Base-by-base conservation (phyloP, 2,113 vertebrate genomes). In the Tonatia bakeri region DNA sequence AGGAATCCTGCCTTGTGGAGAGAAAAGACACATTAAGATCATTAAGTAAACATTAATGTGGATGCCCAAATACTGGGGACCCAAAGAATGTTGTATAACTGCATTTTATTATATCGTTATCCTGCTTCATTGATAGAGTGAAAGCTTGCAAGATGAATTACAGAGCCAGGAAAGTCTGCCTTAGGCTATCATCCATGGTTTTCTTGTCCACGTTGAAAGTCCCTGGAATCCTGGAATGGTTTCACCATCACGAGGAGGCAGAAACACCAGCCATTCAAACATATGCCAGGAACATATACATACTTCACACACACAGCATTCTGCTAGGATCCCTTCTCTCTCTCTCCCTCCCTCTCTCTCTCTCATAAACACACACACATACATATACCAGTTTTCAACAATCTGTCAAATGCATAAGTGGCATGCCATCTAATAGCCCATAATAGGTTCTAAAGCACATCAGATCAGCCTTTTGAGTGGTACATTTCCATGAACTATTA, bases 401-500 rank as follows among this genome's bases (percentile, higher is more conserved):
- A 56, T 69, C 94, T 65, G 36, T 85, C 94, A 95, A 87, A 77
- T 36, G 61, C 59, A 65, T 73, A 92, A 94, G 81, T 73, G 65
- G 76, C 64, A 89, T 59, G 43, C 50, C 64, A 50, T 89, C 56
- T 94, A 91, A 86, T 84, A 94, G 92, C 15, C 31, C 17, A 1
- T 94, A 94, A 65, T 73, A 91, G 82, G 56, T 96, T 90, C 93
- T 90, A 86, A 96, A 84, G 84, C 75, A 84, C 77, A 80, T 83
- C 96, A 87, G 40, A 92, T 50, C 45, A 73, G 72, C n/a, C 92
- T 96, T 96, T 98, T 94, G 95, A 96, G 92, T 96, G 92, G 91
- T 96, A 96, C 93, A 94, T 87, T 93, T 97, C 88, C 96, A 97
- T 95, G 28, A 97, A 96, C 94, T 97, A 96, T 97, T 96, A 91